Evolutionary conservation across 2,888 invertebrate genomes (phyloP).

Genomic region (Acanthosepion lycidas): DNA sequence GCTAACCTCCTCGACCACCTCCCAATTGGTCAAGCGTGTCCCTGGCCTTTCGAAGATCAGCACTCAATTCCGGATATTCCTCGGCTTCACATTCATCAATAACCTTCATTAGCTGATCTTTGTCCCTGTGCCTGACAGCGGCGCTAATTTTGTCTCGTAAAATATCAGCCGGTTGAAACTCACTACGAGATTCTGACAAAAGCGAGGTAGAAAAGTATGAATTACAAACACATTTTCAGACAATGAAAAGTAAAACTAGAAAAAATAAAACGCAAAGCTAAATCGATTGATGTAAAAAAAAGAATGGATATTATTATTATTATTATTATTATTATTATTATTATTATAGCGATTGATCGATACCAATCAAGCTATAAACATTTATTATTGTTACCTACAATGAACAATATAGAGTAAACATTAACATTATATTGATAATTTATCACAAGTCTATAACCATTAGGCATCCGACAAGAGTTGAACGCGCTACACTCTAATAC

Average conservation of each 20-base stretch:
- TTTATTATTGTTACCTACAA: too few species aligned
- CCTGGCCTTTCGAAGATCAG: background rate
- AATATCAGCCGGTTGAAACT: background rate
- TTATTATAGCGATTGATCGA: background rate
- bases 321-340: background rate
- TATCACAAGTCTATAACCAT: background rate
- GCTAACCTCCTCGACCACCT: conserved; percentile 41
- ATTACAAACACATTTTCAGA: background rate
- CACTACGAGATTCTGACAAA: background rate
- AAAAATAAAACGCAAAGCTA: background rate
- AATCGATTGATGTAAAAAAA: too few species aligned
- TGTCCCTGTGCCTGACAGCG: background rate
- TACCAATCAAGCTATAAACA: background rate
- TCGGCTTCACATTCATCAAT: conserved; percentile 34
- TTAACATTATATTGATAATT: background rate
- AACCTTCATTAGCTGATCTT: background rate
- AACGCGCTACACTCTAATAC: too few species aligned
- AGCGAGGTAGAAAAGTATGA: background rate
- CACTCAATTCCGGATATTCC: background rate
- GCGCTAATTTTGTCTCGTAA: background rate
- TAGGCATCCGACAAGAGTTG: background rate
- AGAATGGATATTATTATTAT: too few species aligned
- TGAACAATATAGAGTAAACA: too few species aligned
- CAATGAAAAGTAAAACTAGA: background rate
- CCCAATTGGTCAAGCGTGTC: background rate